A percentile compares a stretch with the other conserved stretches of the same genome.
These are phyloP conservation scores for Phengaris arion DNA, from an alignment of 2,888 invertebrate genomes.

Conservation along the genomic window DNA sequence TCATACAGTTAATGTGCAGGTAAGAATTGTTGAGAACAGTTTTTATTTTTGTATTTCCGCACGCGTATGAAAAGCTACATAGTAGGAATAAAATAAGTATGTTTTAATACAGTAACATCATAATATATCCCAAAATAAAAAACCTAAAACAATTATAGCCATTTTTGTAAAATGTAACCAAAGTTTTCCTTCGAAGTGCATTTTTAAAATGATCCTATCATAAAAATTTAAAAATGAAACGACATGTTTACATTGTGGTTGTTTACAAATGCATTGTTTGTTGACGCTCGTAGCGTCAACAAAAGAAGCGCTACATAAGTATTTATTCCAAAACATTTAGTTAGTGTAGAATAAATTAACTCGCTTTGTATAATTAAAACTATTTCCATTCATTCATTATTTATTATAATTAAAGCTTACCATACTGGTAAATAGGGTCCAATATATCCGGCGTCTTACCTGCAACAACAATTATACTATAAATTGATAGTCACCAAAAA, in stretches of 20 bases:
- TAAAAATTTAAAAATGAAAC: constrained; percentile 5
- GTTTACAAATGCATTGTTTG: constrained; percentile 3
- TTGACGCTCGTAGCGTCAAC: not conserved
- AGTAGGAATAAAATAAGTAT: not conserved
- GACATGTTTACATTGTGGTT: not conserved
- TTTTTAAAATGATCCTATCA: not conserved
- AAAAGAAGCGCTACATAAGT: not conserved
- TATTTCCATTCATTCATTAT: not conserved
- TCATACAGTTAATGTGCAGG: not conserved
- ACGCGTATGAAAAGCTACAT: not conserved
- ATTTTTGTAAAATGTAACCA: not conserved
- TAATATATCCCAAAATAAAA: not conserved
- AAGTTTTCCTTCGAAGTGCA: not conserved
- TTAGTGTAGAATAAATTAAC: too few species aligned
- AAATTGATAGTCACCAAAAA: not conserved
- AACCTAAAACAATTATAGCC: not conserved
- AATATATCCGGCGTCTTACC: constrained; percentile 65
- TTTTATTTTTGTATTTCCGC: not conserved
- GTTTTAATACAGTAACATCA: not conserved
- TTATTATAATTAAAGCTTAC: constrained; percentile 1
- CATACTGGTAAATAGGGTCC: not conserved
- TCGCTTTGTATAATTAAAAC: too few species aligned
- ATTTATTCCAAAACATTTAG: not conserved
- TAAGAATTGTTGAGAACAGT: constrained; percentile 1
- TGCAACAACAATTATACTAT: constrained; percentile 52